Evolutionary conservation across 2,113 vertebrate genomes (phyloP).

Genomic region (Oreochromis spilurus): DNA sequence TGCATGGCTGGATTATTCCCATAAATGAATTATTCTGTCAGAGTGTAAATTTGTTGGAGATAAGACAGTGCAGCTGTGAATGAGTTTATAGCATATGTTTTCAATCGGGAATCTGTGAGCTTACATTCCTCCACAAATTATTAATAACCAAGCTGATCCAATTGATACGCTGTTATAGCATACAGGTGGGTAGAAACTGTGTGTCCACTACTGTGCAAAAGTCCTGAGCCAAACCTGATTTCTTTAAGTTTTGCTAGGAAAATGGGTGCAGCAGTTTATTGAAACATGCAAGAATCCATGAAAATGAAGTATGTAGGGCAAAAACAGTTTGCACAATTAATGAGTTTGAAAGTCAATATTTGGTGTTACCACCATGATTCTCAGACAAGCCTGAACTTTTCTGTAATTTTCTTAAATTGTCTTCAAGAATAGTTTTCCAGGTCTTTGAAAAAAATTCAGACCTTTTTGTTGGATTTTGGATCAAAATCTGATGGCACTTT

Average conservation of each 20-base stretch:
- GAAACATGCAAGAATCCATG: neutral
- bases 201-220: neutral
- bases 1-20: neutral
- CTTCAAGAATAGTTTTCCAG: neutral
- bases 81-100: neutral
- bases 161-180: neutral
- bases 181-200: neutral
- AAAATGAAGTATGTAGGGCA: neutral
- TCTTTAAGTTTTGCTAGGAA: neutral
- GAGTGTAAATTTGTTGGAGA: neutral
- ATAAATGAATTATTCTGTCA: neutral
- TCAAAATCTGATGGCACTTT: neutral
- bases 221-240: neutral
- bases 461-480: neutral
- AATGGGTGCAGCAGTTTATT: neutral
- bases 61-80: neutral
- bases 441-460: neutral
- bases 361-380: neutral
- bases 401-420: neutral
- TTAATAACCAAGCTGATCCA: neutral
- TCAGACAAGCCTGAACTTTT: neutral
- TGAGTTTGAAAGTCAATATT: neutral
- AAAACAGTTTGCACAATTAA: neutral
- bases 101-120: neutral
- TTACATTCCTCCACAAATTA: neutral